phyloP scores from a whole-genome alignment of 2,888 invertebrate genomes.

The Orchesella flavescens region DNA sequence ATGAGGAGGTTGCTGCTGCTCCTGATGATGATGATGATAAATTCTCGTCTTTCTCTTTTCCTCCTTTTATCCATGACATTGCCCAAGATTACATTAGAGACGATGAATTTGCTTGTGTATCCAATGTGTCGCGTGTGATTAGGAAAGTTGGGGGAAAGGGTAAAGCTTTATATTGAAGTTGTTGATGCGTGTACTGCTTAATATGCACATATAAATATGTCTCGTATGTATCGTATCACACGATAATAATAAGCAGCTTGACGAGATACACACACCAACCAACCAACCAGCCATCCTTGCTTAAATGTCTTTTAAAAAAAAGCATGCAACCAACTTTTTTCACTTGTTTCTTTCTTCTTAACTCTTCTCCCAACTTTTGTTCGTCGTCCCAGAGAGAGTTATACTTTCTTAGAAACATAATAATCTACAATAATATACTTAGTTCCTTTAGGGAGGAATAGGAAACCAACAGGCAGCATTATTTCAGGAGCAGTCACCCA shows the following conservation, averaged over 20 bases:
- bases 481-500: slow-evolving; percentile 46
- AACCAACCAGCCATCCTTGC: no score
- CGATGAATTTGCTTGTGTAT: background rate
- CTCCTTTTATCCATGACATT: slow-evolving; percentile 47
- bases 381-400: background rate
- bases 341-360: background rate
- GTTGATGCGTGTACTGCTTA: background rate
- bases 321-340: no score
- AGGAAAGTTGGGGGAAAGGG: slow-evolving; percentile 8
- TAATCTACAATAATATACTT: no score
- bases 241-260: background rate
- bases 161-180: background rate
- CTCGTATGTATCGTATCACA: no score
- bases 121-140: slow-evolving; percentile 36
- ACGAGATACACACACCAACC: no score
- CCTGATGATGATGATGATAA: no score
- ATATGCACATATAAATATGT: background rate
- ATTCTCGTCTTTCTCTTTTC: slow-evolving; percentile 12
- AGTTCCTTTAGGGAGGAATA: no score
- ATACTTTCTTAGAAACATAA: slow-evolving; percentile 15
- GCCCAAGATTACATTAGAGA: slow-evolving; percentile 36
- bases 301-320: no score
- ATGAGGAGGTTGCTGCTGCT: no score
- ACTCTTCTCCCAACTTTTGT: slow-evolving; percentile 5
- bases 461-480: slow-evolving; percentile 42